Base-by-base conservation (phyloP, 2,888 invertebrate genomes). In the Nudaria mundana region DNA sequence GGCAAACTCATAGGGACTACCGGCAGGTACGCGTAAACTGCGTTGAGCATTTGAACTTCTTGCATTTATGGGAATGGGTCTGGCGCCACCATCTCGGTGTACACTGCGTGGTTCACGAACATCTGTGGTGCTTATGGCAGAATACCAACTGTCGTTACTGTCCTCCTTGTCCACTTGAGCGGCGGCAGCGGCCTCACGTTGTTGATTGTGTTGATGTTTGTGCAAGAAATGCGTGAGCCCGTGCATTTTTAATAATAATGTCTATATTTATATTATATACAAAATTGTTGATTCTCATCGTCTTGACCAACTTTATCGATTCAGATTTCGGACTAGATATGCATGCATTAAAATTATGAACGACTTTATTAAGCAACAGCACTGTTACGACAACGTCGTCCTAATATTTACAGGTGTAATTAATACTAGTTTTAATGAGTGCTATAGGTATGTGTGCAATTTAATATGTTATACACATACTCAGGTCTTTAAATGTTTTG, bases 81-180 rank as follows among this genome's bases (percentile, higher is more conserved):
- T 72, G 5, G 63, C 38, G n/a, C 57, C 45, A 7, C 51, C 28
- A 6, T 63, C 48, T 6, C 39, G 44, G 1, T 79, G 76, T 53
- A 68, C 48, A 30, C 53, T 49, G 4, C 66, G 68, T 1, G 81
- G 71, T 22, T 79, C 76, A 8, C 66, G 67, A 2, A 81, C 72
- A 26, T 79, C 76, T 12, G 57, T 49, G 0, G 80, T 68, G 40
- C 73, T 80, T 16, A 69, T 39, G 4, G 79, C 63, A 3, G 87
- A 83, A 44, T 80, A 79, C 86, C 90, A 89, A 63, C 85, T 85
- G 8, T 90, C 88, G 1, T 79, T 52, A 44, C 87, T 89, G 12
- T 88, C 72, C 38, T 90, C 88, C 50, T 73, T 78, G 7, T 81
- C 78, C 24, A 71, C 44, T 2, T 82, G 62, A 44, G 80, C 68